Conservation (phyloP, 35 echinoderm and acorn worm genomes). For the Heliocidaris tuberculata region DNA sequence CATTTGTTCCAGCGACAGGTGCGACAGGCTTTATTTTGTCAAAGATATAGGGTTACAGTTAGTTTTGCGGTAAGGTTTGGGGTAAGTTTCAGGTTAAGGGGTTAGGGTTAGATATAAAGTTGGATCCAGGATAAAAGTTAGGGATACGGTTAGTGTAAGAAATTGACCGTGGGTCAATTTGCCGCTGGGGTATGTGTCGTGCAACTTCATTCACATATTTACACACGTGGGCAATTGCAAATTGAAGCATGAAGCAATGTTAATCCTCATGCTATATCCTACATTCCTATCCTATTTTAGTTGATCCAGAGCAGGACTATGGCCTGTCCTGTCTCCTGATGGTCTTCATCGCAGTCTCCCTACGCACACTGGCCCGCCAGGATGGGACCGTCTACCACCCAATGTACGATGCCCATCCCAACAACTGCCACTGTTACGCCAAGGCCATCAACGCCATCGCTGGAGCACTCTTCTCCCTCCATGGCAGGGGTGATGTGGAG, state of each 20-base stretch:
- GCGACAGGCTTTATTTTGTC: no score
- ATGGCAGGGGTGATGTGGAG: conserved; percentile 84
- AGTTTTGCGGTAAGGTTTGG: no score
- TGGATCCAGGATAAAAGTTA: no score
- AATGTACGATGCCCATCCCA: conserved; percentile 79
- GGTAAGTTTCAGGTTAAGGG: no score
- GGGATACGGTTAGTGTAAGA: no score
- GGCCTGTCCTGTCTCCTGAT: conserved; percentile 90
- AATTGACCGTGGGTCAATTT: no score
- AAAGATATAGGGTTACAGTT: no score
- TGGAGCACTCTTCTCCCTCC: conserved; percentile 87
- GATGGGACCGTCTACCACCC: conserved; percentile 85
- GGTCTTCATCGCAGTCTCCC: conserved; percentile 90
- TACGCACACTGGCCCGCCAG: conserved; percentile 65
- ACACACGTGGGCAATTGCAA: no score
- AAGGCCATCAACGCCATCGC: conserved; percentile 97
- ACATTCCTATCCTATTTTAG: conserved; percentile 20
- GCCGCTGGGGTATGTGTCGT: no score
- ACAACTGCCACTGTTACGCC: conserved; percentile 97
- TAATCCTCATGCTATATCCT: neutral
- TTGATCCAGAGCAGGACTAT: conserved; percentile 89
- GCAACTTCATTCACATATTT: no score
- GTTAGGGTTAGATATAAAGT: no score
- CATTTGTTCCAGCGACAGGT: no score
- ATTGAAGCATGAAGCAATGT: neutral